phyloP scores from a whole-genome alignment of 2,888 invertebrate genomes.

The Pammene fasciana region DNA sequence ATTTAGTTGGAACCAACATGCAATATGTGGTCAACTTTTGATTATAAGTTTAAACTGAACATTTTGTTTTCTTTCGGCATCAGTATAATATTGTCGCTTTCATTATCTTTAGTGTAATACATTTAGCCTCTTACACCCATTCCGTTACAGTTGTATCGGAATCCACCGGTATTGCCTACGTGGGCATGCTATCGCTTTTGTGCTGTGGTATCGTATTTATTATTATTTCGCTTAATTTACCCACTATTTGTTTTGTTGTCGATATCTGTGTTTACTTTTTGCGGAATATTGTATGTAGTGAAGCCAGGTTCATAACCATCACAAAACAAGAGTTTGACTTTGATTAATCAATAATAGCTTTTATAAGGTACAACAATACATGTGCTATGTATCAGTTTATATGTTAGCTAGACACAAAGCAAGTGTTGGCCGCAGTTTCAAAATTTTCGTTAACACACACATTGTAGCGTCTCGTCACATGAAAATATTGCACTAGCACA shows the following conservation, averaged over 20 bases:
- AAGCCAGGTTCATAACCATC: constrained; percentile 75
- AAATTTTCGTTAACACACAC: constrained; percentile 18
- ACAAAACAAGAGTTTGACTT: constrained; percentile 82
- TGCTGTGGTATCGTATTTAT: constrained; percentile 76
- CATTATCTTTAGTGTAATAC: constrained; percentile 59
- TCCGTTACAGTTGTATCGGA: constrained; percentile 54
- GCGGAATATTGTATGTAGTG: constrained; percentile 64
- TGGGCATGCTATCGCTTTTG: constrained; percentile 79
- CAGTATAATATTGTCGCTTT: constrained; percentile 67
- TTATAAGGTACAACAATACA: constrained; percentile 51
- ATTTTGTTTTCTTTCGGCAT: constrained; percentile 50
- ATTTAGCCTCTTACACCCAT: constrained; percentile 55
- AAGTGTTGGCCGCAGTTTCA: constrained; percentile 33
- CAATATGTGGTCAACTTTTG: constrained; percentile 6
- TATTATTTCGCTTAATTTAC: constrained; percentile 68
- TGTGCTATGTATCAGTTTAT: constrained; percentile 60
- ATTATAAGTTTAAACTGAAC: constrained; percentile 43
- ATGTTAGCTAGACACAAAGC: constrained; percentile 58
- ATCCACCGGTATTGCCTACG: constrained; percentile 69
- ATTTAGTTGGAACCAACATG: constrained; percentile 23
- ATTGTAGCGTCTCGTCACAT: constrained; percentile 22
- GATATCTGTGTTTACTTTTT: constrained; percentile 60
- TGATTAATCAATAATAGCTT: constrained; percentile 64
- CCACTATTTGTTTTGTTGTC: constrained; percentile 71
- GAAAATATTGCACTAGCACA: constrained; percentile 32